phyloP scores from a whole-genome alignment of 2,888 invertebrate genomes.

The Notocelia uddmanniana region DNA sequence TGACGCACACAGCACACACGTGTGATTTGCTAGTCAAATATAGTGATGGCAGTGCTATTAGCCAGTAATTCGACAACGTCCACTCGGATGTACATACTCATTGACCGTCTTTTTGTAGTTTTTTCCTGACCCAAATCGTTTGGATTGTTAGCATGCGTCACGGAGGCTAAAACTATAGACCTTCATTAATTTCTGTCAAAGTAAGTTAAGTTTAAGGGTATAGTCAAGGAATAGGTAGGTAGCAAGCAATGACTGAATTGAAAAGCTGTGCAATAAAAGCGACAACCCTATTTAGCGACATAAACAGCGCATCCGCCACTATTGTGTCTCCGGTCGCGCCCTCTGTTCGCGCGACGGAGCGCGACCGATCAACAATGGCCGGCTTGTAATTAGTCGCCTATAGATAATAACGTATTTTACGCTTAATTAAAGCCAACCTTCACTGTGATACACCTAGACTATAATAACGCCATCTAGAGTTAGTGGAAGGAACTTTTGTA shows the following conservation, averaged over 20 bases:
- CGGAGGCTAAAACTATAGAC: no score
- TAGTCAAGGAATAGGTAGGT: no score
- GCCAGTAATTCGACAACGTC: no score
- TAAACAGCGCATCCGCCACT: constrained; percentile 54
- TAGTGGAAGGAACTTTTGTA: background rate
- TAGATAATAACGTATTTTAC: constrained; percentile 51
- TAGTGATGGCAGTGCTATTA: no score
- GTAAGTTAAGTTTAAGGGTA: no score
- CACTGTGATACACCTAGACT: constrained; percentile 6
- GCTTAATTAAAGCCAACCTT: constrained; percentile 41
- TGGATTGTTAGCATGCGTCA: no score
- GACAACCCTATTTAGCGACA: constrained; percentile 35
- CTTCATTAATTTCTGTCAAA: no score
- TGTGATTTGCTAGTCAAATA: no score
- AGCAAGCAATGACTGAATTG: background rate
- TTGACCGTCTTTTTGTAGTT: no score
- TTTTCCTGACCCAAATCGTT: no score
- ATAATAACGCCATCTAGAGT: constrained; percentile 32
- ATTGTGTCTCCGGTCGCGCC: constrained; percentile 66
- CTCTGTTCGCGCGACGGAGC: constrained; percentile 67
- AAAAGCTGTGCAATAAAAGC: constrained; percentile 16
- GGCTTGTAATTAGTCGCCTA: constrained; percentile 59
- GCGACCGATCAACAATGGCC: constrained; percentile 62
- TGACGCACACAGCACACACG: no score
- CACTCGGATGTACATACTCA: no score